These are phyloP conservation scores for Luidia sarsii DNA, from an alignment of 53 echinoderm and acorn worm genomes.

Conservation along the genomic window DNA sequence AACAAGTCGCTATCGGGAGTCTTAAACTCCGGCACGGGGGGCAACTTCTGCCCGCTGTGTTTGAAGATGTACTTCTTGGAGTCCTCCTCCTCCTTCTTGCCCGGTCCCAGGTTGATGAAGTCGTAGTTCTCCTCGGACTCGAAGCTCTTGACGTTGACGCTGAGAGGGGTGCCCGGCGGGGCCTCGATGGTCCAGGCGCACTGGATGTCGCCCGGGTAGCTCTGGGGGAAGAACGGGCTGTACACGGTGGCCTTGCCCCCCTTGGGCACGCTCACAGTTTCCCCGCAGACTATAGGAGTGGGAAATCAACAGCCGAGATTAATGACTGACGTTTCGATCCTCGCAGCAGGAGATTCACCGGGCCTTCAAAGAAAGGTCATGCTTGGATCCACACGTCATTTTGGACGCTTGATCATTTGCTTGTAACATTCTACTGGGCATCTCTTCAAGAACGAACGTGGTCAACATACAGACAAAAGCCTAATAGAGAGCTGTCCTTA, in stretches of 20 bases:
- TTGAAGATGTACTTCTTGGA: constrained; percentile 49
- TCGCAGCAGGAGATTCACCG: too few relatives aligned
- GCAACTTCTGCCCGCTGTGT: constrained; percentile 49
- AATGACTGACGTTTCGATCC: too few relatives aligned
- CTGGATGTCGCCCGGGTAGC: constrained; percentile 50
- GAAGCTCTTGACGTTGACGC: constrained; percentile 59
- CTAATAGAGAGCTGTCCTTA: too few relatives aligned
- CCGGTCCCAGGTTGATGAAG: constrained; percentile 59
- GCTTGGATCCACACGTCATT: too few relatives aligned
- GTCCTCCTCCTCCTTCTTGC: constrained; percentile 33
- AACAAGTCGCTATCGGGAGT: constrained; percentile 58
- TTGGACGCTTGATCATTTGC: too few relatives aligned
- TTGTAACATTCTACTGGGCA: too few relatives aligned
- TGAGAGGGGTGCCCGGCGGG: constrained; percentile 49
- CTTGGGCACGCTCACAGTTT: constrained; percentile 17
- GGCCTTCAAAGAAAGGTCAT: too few relatives aligned
- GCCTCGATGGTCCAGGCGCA: constrained; percentile 66
- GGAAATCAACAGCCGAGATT: too few relatives aligned
- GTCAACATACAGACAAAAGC: too few relatives aligned
- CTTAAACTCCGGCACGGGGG: constrained; percentile 45
- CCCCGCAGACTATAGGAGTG: constrained; percentile 60
- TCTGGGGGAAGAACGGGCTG: constrained; percentile 37
- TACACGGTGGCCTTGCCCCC: constrained; percentile 29
- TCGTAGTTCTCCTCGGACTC: constrained; percentile 63
- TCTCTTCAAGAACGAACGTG: too few relatives aligned